phyloP scores from a whole-genome alignment of 2,113 vertebrate species.

The Merops nubicus region DNA sequence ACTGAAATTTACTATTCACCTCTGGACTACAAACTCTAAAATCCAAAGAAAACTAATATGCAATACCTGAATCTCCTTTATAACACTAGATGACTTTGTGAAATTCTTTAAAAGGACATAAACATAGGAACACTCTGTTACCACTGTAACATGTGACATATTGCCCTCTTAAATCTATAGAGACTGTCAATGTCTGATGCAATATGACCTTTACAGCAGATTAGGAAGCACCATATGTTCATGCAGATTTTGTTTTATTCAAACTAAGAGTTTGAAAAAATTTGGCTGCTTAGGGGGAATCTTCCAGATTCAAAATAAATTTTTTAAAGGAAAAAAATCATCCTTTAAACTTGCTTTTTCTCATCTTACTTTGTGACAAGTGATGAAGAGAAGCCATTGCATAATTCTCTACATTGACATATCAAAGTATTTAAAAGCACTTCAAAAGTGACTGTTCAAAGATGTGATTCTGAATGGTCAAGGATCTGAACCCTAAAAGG shows the following conservation, averaged over 20 bases:
- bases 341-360: neutral
- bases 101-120: neutral
- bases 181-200: constrained; percentile 8
- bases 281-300: neutral
- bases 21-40: neutral
- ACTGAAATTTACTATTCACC: neutral
- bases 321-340: neutral
- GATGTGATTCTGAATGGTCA: neutral
- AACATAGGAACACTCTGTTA: neutral
- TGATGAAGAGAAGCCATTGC: neutral
- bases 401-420: neutral
- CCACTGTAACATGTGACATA: neutral
- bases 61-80: neutral
- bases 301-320: neutral
- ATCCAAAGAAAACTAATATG: neutral
- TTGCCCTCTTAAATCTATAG: constrained; percentile 26
- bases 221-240: constrained; percentile 5
- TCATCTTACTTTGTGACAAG: neutral
- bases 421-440: neutral
- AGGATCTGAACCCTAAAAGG: neutral
- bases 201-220: constrained; percentile 43
- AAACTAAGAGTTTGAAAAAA: neutral
- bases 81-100: neutral
- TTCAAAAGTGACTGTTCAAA: neutral
- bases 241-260: neutral